phyloP scores from a whole-genome alignment of 2,113 vertebrate species.

The Triplophysa siluroides region DNA sequence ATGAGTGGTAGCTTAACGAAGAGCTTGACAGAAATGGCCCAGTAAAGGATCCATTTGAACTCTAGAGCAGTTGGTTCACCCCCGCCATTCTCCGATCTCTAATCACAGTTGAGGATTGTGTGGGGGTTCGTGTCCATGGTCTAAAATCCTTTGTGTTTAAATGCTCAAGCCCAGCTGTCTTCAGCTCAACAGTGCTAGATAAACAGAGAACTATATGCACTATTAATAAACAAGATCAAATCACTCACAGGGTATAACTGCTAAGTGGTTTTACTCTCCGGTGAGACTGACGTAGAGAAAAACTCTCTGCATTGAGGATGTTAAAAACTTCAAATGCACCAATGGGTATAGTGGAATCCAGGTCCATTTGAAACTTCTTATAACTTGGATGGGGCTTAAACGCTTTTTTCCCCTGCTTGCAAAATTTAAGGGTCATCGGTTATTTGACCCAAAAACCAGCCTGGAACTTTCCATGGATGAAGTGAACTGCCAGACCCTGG shows the following conservation, averaged over 20 bases:
- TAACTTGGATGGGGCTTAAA: no score
- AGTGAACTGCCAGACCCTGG: background rate
- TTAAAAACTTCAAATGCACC: background rate
- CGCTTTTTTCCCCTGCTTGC: no score
- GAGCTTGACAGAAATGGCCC: conserved; percentile 10
- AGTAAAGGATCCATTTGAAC: conserved; percentile 13
- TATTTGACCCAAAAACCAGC: background rate
- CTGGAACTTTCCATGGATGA: conserved; percentile 8
- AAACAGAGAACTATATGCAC: conserved; percentile 60
- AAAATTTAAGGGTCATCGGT: background rate
- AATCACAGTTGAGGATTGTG: conserved; percentile 50
- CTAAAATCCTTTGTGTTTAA: conserved; percentile 44
- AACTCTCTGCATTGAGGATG: conserved; percentile 1
- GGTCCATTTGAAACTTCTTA: no score
- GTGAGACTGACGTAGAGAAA: background rate
- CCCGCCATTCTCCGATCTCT: conserved; percentile 14
- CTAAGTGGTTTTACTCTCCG: conserved; percentile 19
- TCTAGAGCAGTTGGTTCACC: conserved; percentile 10
- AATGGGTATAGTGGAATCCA: no score
- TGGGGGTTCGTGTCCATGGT: conserved; percentile 43
- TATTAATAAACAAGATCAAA: conserved; percentile 63
- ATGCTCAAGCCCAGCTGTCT: conserved; percentile 62
- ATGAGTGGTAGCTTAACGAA: background rate
- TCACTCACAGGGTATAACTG: conserved; percentile 39
- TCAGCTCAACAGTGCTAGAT: conserved; percentile 59